Evolutionary conservation across 2,888 invertebrate genomes (phyloP).

Genomic region (Digitonthophagus gazella): DNA sequence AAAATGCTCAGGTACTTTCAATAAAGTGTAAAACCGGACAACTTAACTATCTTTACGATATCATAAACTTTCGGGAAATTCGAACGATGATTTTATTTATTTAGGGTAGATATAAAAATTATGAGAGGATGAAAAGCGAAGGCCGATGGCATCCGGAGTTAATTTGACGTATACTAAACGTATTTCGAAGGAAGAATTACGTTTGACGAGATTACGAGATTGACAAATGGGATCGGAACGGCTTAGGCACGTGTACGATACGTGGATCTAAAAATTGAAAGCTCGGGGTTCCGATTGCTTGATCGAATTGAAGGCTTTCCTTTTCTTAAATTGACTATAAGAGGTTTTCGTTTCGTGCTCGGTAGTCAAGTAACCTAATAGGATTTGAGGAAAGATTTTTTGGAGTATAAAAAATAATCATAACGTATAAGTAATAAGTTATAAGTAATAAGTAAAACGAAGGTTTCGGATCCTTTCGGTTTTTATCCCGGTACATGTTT

Average conservation of each 20-base stretch:
- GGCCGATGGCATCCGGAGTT: constrained; percentile 24
- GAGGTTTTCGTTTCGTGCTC: not conserved
- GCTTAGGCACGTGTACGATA: constrained; percentile 46
- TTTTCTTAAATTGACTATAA: not conserved
- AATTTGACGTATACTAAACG: constrained; percentile 49
- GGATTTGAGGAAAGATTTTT: no score
- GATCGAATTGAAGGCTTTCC: not conserved
- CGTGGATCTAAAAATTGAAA: not conserved
- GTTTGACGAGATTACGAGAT: constrained; percentile 51
- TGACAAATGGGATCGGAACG: constrained; percentile 50
- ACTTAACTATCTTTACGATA: constrained; percentile 12
- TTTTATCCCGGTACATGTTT: not conserved
- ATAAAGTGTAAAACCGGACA: constrained; percentile 9
- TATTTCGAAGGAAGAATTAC: constrained; percentile 48
- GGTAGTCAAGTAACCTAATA: no score
- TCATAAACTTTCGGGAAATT: not conserved
- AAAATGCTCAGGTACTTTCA: no score
- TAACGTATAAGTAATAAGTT: no score
- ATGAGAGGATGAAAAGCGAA: constrained; percentile 1
- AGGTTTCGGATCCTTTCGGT: no score
- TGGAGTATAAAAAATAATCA: no score
- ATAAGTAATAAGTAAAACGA: no score
- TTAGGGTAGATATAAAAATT: no score
- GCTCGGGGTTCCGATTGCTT: not conserved
- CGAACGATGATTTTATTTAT: no score